Conservation (phyloP, 1,140 invertebrate species). For the Sitobion miscanthi region DNA sequence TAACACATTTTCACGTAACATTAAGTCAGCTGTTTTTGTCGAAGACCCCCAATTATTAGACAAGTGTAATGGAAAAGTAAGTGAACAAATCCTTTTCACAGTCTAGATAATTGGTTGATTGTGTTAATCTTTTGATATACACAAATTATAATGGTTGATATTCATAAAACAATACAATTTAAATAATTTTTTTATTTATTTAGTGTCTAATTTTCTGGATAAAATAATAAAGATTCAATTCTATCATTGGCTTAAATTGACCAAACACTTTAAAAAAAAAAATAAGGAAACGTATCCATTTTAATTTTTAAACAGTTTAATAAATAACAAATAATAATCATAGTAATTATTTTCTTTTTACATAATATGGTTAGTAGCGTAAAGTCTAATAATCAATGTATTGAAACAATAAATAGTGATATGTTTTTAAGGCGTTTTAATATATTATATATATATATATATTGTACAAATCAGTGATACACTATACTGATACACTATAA, state of each 20-base stretch:
- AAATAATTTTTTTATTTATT: neutral
- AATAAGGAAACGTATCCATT: neutral
- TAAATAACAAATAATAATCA: slow-evolving; percentile 46
- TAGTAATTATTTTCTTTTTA: neutral
- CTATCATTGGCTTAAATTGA: neutral
- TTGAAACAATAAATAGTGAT: slow-evolving; percentile 37
- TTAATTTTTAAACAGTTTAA: slow-evolving; percentile 23
- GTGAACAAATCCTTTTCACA: neutral
- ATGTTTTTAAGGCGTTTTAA: slow-evolving; percentile 8
- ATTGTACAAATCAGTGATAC: neutral
- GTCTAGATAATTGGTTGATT: neutral
- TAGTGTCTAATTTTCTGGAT: neutral
- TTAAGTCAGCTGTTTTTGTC: neutral
- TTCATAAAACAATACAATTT: neutral
- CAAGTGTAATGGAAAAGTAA: neutral
- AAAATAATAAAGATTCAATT: neutral
- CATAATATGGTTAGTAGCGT: slow-evolving; percentile 24
- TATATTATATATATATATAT: slow-evolving; percentile 2
- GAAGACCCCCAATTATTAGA: neutral
- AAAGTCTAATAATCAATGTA: slow-evolving; percentile 24
- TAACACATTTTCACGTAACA: neutral
- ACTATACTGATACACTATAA: neutral
- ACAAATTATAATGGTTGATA: neutral
- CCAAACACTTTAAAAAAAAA: neutral
- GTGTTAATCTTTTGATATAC: neutral